Conservation (phyloP, 1,140 invertebrate genomes). For the Drosophila carrolli region DNA sequence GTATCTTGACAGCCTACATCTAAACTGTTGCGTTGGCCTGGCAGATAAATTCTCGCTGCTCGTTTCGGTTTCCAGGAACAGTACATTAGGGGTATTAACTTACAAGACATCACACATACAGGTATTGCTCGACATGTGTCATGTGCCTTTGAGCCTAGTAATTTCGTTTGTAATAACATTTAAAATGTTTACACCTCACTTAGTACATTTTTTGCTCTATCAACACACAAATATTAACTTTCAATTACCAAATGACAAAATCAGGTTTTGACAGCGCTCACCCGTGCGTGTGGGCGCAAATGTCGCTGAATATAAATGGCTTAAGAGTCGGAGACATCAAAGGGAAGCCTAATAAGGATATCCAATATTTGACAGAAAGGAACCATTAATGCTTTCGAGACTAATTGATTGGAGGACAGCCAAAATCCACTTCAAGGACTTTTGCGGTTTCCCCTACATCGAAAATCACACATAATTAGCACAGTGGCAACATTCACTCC, state of each 20-base stretch:
- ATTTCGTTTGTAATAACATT: slow-evolving; percentile 33
- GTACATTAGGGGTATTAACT: slow-evolving; percentile 66
- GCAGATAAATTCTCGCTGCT: slow-evolving; percentile 49
- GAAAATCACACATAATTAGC: slow-evolving; percentile 25
- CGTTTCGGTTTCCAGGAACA: slow-evolving; percentile 35
- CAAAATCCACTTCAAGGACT: slow-evolving; percentile 8
- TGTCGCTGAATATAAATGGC: slow-evolving; percentile 8
- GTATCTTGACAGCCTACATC: slow-evolving; percentile 26
- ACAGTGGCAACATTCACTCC: slow-evolving; percentile 6
- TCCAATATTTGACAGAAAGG: slow-evolving; percentile 29
- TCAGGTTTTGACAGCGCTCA: slow-evolving; percentile 20
- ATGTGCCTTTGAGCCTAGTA: slow-evolving; percentile 31
- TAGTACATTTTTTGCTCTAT: slow-evolving; percentile 47
- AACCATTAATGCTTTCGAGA: slow-evolving; percentile 20
- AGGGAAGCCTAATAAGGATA: slow-evolving; percentile 35
- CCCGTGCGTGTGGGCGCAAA: slow-evolving; percentile 39
- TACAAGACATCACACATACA: slow-evolving; percentile 31
- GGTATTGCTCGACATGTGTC: slow-evolving; percentile 34
- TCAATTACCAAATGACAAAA: slow-evolving; percentile 65
- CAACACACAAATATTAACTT: slow-evolving; percentile 59
- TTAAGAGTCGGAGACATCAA: slow-evolving; percentile 14
- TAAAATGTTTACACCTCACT: slow-evolving; percentile 55
- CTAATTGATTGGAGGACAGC: slow-evolving; percentile 37
- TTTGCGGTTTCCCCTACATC: slow-evolving; percentile 13
- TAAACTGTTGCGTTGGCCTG: slow-evolving; percentile 64